Conservation (phyloP, 2,888 invertebrate genomes). For the Eucera pruinosa region DNA sequence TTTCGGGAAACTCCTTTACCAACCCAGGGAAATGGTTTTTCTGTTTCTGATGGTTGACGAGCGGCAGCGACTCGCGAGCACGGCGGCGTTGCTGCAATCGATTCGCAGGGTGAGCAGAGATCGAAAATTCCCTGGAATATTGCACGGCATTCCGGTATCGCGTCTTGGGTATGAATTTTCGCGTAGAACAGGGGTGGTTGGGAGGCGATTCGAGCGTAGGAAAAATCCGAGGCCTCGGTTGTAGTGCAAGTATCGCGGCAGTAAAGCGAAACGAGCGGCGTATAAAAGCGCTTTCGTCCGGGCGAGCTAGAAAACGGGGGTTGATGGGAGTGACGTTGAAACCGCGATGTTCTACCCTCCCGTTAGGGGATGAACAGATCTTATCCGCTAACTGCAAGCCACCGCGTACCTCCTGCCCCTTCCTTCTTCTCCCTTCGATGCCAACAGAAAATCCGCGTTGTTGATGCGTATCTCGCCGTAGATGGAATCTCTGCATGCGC, state of each 20-base stretch:
- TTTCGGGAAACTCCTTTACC: too few species aligned
- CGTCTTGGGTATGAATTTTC: too few species aligned
- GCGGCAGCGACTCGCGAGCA: too few species aligned
- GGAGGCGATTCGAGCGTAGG: constrained; percentile 8
- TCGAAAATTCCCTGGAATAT: too few species aligned
- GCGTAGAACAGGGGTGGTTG: background rate
- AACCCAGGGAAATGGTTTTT: too few species aligned
- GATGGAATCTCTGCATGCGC: constrained; percentile 56
- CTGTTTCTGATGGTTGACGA: too few species aligned
- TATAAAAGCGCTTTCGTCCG: constrained; percentile 72
- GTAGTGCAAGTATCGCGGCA: constrained; percentile 69
- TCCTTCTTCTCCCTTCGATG: constrained; percentile 25
- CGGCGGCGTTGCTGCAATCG: too few species aligned
- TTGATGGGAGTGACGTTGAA: constrained; percentile 77
- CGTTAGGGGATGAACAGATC: constrained; percentile 76
- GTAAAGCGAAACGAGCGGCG: constrained; percentile 76
- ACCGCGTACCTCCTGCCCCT: constrained; percentile 41
- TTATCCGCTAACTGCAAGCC: constrained; percentile 75
- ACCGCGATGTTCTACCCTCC: constrained; percentile 71
- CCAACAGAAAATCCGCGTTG: constrained; percentile 64
- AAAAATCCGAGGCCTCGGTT: constrained; percentile 53
- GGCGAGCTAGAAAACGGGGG: constrained; percentile 54
- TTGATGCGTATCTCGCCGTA: constrained; percentile 46
- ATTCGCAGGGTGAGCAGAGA: too few species aligned
- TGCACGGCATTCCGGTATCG: too few species aligned